Evolutionary conservation across 2,797 vertebrate genomes (phyloP), one percentile per base, ranked within the genome.

Genomic region (Pangasius djambal): DNA sequence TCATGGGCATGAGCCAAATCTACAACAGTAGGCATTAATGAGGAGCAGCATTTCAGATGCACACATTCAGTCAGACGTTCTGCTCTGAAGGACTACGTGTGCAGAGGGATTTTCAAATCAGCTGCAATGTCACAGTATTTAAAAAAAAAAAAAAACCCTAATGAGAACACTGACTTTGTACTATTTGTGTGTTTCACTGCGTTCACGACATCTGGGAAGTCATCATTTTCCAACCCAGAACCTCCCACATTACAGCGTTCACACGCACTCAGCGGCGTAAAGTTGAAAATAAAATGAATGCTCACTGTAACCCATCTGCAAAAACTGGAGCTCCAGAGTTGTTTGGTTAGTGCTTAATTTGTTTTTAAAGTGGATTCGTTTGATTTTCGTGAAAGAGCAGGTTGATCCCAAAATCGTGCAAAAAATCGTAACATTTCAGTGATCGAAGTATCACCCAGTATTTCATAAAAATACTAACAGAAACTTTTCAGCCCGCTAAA

Each of bases 1-100:
- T 97, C 55, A 97, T 94, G 0, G 96, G 97, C 92, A 97, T 98
- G 18, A 98, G 92, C 97, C 97, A 97, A 94, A 98, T 97, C 97
- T 98, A 93, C 87, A 89, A 90, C 89, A 88, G 89, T 44, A 67
- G 72, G 37, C 88, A 75, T 31, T 37, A 78, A n/a, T 48, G n/a
- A 79, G 72, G 52, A 48, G 31, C 59, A 59, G 15, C 37, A 34
- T 13, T 50, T 28, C 48, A 40, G 15, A 25, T 6, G 40, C 13
- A 6, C 22, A 78, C 31, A 70, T 70, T 18, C 18, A 22, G 18
- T 44, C 22, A 22, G 67, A 69, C 34, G 9, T 2, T 6, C 25
- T 28, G 12, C 20, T 50, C 44, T 12, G 0, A 69, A 15, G n/a
- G 15, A n/a, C n/a, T 69, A 15, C 1, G n/a, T 31, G 16, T 25